Evolutionary conservation across 2,888 invertebrate genomes (phyloP).

Genomic region (Tryphoninae sp.): DNA sequence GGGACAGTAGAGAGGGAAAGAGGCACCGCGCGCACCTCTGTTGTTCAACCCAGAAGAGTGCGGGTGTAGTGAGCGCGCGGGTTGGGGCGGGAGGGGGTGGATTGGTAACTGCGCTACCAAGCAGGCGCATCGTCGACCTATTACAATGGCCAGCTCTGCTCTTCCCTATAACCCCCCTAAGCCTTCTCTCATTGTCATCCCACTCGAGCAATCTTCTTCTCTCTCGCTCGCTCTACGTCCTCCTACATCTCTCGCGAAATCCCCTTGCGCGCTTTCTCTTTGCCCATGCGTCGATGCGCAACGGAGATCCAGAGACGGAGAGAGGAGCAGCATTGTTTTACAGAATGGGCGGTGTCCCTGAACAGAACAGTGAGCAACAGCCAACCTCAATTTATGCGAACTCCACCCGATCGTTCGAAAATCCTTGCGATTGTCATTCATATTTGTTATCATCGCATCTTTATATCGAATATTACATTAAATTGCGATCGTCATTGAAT

Average conservation of each 20-base stretch:
- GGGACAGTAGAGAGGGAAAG: constrained; percentile 67
- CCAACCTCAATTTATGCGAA: constrained; percentile 43
- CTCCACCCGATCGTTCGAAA: background rate
- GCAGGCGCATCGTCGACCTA: constrained; percentile 80
- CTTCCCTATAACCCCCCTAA: constrained; percentile 75
- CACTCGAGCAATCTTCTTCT: constrained; percentile 37
- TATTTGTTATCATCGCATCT: no score
- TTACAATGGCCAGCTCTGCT: constrained; percentile 74
- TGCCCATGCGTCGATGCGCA: constrained; percentile 80
- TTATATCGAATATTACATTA: no score
- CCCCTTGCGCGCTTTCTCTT: constrained; percentile 67
- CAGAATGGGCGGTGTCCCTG: constrained; percentile 74
- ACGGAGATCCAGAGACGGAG: constrained; percentile 53
- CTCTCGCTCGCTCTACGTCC: background rate
- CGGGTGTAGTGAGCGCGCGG: constrained; percentile 45
- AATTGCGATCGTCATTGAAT: no score
- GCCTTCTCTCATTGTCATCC: constrained; percentile 78
- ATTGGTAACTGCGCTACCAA: constrained; percentile 71
- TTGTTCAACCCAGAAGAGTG: constrained; percentile 30
- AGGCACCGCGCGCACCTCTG: constrained; percentile 62
- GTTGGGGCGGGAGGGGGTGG: background rate
- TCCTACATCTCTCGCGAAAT: constrained; percentile 32
- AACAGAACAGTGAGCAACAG: constrained; percentile 59
- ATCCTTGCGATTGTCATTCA: background rate
- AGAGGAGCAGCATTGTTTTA: constrained; percentile 74